Evolutionary conservation across 2,113 vertebrate genomes (phyloP).

Genomic region (Podarcis cretensis): DNA sequence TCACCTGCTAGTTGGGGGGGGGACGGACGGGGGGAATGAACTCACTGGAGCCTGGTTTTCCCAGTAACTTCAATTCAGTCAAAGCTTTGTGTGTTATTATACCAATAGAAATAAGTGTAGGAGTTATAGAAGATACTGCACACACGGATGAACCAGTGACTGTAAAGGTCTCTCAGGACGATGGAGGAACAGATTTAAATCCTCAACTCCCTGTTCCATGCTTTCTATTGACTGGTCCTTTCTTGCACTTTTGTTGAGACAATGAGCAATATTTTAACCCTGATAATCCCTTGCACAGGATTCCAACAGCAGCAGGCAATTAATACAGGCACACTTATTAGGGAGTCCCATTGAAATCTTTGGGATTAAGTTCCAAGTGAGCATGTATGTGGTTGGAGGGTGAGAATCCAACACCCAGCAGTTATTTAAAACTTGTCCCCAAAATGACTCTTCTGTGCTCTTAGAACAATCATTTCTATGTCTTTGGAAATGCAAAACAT

Average conservation of each 20-base stretch:
- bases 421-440: neutral
- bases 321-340: neutral
- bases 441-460: neutral
- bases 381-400: too few relatives aligned
- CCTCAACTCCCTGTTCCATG: neutral
- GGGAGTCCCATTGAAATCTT: neutral
- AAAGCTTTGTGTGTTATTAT: too few relatives aligned
- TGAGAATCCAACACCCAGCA: neutral
- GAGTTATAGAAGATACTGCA: neutral
- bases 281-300: neutral
- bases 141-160: neutral
- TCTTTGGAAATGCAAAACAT: slow-evolving; percentile 44
- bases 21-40: neutral
- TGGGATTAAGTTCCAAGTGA: neutral
- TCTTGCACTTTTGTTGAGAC: neutral
- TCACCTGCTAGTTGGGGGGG: neutral
- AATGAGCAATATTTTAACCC: neutral
- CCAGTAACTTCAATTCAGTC: too few relatives aligned
- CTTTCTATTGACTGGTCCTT: neutral
- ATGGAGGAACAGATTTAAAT: neutral
- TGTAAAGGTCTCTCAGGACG: neutral
- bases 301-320: neutral
- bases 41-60: neutral
- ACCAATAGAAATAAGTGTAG: neutral
- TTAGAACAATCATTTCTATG: slow-evolving; percentile 43